These are phyloP conservation scores for Vidua chalybeata DNA, from an alignment of 2,113 vertebrate species.

Conservation along the genomic window DNA sequence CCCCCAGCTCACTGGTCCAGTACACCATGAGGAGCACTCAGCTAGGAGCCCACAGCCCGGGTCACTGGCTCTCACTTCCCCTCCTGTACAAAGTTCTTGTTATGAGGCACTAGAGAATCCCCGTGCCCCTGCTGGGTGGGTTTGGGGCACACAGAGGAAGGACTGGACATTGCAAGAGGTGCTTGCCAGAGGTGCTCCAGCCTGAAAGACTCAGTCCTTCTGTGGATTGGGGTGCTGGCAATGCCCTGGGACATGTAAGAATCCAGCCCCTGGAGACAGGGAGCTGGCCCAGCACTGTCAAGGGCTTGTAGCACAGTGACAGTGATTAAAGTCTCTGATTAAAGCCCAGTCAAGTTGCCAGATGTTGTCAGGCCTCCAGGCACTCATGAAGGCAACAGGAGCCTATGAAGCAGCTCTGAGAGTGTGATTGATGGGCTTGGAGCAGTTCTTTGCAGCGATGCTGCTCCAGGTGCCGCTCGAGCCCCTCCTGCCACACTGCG, in stretches of 20 bases:
- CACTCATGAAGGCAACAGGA: not conserved
- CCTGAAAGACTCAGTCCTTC: not conserved
- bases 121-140: not conserved
- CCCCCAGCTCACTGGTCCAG: not conserved
- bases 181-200: not conserved
- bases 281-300: not conserved
- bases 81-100: not conserved
- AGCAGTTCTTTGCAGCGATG: not conserved
- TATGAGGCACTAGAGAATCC: not conserved
- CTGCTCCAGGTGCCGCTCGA: accelerated
- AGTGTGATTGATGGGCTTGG: not conserved
- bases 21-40: accelerated
- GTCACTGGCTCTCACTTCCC: not conserved
- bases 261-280: not conserved
- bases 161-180: not conserved
- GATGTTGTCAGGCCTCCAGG: conserved; percentile 17
- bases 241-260: accelerated
- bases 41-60: accelerated
- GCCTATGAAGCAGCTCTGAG: not conserved
- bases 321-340: not conserved
- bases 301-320: not conserved
- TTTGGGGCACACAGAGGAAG: not conserved
- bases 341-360: not conserved
- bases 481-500: accelerated
- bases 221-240: not conserved